Conservation (phyloP, 2,888 invertebrate genomes). For the Ectemnius lituratus region DNA sequence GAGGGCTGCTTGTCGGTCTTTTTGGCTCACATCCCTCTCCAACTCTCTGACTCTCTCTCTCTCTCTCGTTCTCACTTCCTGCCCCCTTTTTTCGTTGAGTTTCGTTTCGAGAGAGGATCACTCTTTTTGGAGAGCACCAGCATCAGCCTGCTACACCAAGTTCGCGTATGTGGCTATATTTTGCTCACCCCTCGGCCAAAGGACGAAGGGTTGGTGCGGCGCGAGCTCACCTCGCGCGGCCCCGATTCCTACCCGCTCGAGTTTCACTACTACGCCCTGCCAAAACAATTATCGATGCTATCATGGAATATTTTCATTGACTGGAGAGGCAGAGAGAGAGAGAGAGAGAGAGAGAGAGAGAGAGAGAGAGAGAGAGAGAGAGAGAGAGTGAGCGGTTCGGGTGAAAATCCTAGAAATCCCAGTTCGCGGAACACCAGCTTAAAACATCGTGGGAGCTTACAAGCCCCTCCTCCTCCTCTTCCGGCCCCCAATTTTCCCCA, state of each 20-base stretch:
- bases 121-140: conserved; percentile 39
- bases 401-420: no score
- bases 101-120: conserved; percentile 32
- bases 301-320: neutral
- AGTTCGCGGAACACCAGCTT: no score
- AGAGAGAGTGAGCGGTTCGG: no score
- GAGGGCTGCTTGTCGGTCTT: conserved; percentile 43
- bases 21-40: conserved; percentile 25
- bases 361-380: no score
- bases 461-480: no score
- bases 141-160: conserved; percentile 4
- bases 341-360: no score
- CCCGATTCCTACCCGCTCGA: conserved; percentile 5
- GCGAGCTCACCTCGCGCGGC: conserved; percentile 8
- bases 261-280: conserved; percentile 4
- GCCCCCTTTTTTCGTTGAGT: conserved; percentile 8
- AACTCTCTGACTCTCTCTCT: neutral
- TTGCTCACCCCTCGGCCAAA: conserved; percentile 35
- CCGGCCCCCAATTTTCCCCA: no score
- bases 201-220: conserved; percentile 24
- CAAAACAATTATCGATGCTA: neutral
- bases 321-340: no score
- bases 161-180: conserved; percentile 37
- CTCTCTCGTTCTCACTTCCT: neutral
- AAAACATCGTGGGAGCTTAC: no score